These are phyloP conservation scores for Diabrotica undecimpunctata DNA, from an alignment of 1,140 invertebrate genomes.

Conservation along the genomic window DNA sequence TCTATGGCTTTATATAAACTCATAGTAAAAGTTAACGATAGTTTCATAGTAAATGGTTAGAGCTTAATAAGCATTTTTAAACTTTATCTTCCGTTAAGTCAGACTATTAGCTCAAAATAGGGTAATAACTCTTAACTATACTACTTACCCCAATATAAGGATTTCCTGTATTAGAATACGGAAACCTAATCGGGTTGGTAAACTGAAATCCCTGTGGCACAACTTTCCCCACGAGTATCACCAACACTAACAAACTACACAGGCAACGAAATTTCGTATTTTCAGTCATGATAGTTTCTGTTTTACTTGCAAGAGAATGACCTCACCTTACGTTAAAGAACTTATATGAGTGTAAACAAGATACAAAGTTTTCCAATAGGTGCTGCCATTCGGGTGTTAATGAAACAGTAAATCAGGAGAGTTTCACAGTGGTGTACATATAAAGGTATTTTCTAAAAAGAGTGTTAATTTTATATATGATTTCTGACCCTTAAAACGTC, in stretches of 20 bases:
- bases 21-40: neutral
- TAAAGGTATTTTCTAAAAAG: no score
- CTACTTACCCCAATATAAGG: constrained; percentile 10
- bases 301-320: no score
- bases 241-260: neutral
- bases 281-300: no score
- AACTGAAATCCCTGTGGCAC: neutral
- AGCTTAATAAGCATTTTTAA: neutral
- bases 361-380: no score
- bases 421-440: no score
- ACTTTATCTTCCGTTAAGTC: neutral
- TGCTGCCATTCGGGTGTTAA: no score
- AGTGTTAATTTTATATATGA: no score
- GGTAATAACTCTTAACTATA: neutral
- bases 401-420: no score
- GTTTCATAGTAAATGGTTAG: neutral
- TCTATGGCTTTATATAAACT: no score
- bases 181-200: constrained; percentile 4
- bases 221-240: neutral
- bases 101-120: neutral
- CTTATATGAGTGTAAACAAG: no score
- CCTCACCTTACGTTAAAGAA: no score
- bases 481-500: no score
- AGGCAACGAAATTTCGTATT: neutral
- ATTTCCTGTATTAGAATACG: neutral